Conservation (phyloP, 1,140 invertebrate genomes). For the Megalopta genalis region DNA sequence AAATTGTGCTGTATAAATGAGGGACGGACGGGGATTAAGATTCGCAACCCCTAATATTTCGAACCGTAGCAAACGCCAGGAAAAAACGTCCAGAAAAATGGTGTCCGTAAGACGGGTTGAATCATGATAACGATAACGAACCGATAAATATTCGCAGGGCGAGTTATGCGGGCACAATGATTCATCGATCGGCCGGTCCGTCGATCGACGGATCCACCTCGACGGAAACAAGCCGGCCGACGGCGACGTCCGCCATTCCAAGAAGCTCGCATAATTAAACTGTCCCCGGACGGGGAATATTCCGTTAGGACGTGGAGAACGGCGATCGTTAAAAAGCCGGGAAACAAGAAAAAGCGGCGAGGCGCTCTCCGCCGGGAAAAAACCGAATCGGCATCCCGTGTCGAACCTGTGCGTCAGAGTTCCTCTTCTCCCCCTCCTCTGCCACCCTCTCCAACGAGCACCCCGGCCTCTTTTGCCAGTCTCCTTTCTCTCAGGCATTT, state of each 20-base stretch:
- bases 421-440: neutral
- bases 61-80: no score
- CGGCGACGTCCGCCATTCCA: neutral
- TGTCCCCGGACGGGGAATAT: neutral
- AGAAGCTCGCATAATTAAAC: constrained; percentile 14
- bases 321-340: constrained; percentile 2
- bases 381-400: neutral
- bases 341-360: neutral
- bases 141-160: neutral
- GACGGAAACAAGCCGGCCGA: neutral
- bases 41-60: no score
- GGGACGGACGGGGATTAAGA: no score
- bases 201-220: neutral
- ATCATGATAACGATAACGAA: no score
- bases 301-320: constrained; percentile 18
- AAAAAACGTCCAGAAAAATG: no score
- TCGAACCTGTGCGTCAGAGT: neutral
- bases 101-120: no score
- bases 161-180: neutral
- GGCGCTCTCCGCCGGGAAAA: neutral
- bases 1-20: no score
- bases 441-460: neutral
- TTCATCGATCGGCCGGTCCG: no score
- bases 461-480: neutral
- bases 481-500: constrained; percentile 27